These are phyloP conservation scores for Indicator indicator DNA, from an alignment of 2,113 vertebrate species.

Conservation along the genomic window DNA sequence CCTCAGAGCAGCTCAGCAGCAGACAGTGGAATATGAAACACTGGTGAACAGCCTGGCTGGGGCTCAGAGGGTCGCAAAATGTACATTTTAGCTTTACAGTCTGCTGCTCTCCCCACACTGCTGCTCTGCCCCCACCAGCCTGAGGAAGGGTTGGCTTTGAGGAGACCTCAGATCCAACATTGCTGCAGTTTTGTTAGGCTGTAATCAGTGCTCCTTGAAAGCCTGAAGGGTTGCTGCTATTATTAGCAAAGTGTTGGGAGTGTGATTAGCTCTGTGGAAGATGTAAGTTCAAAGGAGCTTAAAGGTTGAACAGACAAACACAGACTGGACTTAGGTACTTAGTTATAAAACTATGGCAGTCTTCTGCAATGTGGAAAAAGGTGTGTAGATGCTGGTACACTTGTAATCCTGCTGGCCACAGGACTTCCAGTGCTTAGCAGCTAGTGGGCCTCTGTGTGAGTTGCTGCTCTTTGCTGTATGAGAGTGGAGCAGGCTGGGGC, in stretches of 20 bases:
- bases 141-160: background rate
- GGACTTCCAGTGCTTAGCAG: background rate
- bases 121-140: background rate
- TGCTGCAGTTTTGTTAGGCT: background rate
- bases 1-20: background rate
- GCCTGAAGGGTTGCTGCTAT: conserved; percentile 5
- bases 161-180: background rate
- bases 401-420: background rate
- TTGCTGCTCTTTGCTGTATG: background rate
- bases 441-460: rapidly evolving
- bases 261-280: background rate
- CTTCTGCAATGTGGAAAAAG: background rate
- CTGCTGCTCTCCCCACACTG: background rate
- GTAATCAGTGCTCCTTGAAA: background rate
- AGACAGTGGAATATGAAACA: background rate
- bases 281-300: conserved; percentile 10
- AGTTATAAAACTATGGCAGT: background rate
- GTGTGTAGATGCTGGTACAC: background rate
- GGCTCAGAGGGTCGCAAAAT: background rate
- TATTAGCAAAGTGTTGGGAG: background rate
- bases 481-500: too few relatives aligned
- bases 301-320: background rate
- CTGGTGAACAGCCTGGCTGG: background rate
- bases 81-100: background rate
- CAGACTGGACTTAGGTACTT: background rate